Conservation (phyloP, 2,888 invertebrate genomes). For the Phytoseiulus persimilis region DNA sequence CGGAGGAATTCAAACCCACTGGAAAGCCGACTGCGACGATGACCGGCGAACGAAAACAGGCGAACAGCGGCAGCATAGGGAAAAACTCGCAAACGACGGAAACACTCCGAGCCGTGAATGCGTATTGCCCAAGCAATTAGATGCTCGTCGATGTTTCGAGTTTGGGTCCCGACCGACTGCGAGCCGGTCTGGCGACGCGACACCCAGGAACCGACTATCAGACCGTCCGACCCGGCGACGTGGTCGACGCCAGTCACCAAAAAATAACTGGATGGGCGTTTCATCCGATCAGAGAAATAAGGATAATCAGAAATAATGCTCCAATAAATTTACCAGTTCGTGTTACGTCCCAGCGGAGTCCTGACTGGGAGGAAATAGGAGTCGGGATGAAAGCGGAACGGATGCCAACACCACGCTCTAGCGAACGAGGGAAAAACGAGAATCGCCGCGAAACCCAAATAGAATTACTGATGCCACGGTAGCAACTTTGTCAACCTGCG, state of each 20-base stretch:
- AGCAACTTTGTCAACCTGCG: too few species aligned
- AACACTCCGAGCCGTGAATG: background rate
- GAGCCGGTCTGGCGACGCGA: too few species aligned
- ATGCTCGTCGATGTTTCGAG: background rate
- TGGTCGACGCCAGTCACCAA: background rate
- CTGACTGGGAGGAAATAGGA: background rate
- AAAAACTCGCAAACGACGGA: background rate
- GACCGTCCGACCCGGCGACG: background rate
- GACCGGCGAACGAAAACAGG: background rate
- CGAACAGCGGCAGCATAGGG: background rate
- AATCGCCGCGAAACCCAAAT: background rate
- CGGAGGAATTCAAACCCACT: background rate
- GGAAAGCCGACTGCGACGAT: background rate
- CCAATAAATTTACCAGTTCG: background rate
- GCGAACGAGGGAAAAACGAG: background rate
- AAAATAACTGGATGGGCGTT: background rate
- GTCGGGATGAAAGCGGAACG: background rate
- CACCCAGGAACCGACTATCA: background rate
- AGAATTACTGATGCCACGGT: too few species aligned
- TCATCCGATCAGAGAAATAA: background rate
- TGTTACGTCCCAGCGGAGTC: background rate
- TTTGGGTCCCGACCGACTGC: background rate
- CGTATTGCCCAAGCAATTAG: background rate
- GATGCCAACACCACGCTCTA: background rate
- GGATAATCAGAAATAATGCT: background rate